Conservation (phyloP, 2,113 vertebrate genomes). For the Ibidorhyncha struthersii region DNA sequence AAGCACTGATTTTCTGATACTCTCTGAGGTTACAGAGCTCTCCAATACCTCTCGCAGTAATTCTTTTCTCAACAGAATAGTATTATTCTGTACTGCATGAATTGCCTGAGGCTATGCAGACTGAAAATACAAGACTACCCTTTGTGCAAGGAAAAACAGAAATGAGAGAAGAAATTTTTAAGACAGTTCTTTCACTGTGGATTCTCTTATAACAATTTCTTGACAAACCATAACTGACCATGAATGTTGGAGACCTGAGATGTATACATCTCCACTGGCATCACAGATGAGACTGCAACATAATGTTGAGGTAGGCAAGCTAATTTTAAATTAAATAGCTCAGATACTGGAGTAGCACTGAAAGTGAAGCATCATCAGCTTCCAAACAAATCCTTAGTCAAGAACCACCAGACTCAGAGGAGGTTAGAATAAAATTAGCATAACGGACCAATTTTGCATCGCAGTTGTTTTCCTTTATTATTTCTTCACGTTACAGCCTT, state of each 20-base stretch:
- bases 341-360: not conserved
- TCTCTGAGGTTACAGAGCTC: not conserved
- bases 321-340: not conserved
- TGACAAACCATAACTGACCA: slow-evolving; percentile 9
- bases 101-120: slow-evolving; percentile 17
- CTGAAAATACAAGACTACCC: not conserved
- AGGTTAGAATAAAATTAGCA: not conserved
- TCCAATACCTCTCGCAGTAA: not conserved
- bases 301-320: not conserved
- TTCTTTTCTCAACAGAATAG: slow-evolving; percentile 2
- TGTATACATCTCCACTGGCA: not conserved
- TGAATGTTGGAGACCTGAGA: not conserved
- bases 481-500: not conserved
- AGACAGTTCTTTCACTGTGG: slow-evolving; percentile 16
- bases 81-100: not conserved
- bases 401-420: not conserved
- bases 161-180: slow-evolving; percentile 19
- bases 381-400: not conserved
- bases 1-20: not conserved
- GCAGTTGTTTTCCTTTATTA: not conserved
- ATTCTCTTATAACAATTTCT: not conserved
- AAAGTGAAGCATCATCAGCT: not conserved
- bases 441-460: not conserved
- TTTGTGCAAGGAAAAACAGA: slow-evolving; percentile 16
- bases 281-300: not conserved